Conservation (phyloP, 2,797 vertebrate species). For the Notamacropus eugenii region DNA sequence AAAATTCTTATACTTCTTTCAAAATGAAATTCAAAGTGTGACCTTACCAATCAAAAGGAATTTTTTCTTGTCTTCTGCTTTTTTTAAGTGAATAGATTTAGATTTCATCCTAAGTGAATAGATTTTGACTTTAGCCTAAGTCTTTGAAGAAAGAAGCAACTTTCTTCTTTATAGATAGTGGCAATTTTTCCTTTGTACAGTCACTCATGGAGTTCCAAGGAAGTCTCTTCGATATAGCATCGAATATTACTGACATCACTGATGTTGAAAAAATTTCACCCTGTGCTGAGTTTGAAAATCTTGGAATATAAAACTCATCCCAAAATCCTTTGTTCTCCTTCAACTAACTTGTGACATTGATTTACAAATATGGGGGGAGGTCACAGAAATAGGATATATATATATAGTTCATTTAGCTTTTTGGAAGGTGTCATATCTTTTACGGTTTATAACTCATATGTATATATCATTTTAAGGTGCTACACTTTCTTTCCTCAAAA, state of each 20-base stretch:
- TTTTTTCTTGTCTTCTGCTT: slow-evolving; percentile 26
- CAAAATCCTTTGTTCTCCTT: neutral
- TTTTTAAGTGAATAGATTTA: slow-evolving; percentile 19
- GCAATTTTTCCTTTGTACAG: slow-evolving; percentile 44
- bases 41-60: slow-evolving; percentile 55
- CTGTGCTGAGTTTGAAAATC: neutral
- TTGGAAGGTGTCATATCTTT: neutral
- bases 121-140: neutral
- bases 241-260: slow-evolving; percentile 36
- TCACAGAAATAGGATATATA: neutral
- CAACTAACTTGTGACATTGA: neutral
- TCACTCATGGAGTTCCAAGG: slow-evolving; percentile 70
- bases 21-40: slow-evolving; percentile 43
- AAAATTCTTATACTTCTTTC: slow-evolving; percentile 51
- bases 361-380: neutral
- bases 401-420: neutral
- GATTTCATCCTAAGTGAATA: slow-evolving; percentile 50
- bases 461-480: neutral
- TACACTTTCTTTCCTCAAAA: neutral
- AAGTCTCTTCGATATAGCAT: slow-evolving; percentile 30
- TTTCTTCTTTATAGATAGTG: slow-evolving; percentile 54
- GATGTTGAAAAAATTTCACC: neutral
- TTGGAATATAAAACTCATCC: neutral
- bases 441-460: neutral
- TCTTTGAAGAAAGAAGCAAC: slow-evolving; percentile 64